Evolutionary conservation across 2,888 invertebrate species (phyloP).

Genomic region (Iselma pallidipennis): DNA sequence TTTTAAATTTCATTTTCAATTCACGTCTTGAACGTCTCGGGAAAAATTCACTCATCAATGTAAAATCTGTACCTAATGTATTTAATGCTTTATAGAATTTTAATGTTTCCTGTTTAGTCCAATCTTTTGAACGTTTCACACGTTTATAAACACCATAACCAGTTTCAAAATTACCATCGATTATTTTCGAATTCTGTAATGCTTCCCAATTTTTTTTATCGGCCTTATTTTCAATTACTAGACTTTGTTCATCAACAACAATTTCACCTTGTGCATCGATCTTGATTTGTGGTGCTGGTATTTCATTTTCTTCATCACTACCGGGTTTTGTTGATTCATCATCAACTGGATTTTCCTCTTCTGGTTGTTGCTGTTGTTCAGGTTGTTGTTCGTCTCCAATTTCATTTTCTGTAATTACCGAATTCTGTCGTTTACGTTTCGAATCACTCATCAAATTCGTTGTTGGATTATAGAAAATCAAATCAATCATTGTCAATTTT

Average conservation of each 20-base stretch:
- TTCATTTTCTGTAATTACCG: slow-evolving; percentile 9
- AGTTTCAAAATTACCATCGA: slow-evolving; percentile 63
- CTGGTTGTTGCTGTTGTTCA: background rate
- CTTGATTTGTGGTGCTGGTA: slow-evolving; percentile 82
- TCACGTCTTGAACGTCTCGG: slow-evolving; percentile 76
- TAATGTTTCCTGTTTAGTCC: slow-evolving; percentile 80
- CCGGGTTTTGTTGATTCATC: slow-evolving; percentile 21
- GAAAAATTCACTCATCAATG: slow-evolving; percentile 83
- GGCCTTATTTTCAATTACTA: slow-evolving; percentile 76
- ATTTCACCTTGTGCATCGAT: slow-evolving; percentile 84
- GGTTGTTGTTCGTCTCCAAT: slow-evolving; percentile 1
- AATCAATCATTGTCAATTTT: slow-evolving; percentile 85
- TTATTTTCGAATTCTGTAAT: slow-evolving; percentile 66
- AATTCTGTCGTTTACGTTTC: slow-evolving; percentile 21
- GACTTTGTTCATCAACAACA: slow-evolving; percentile 81
- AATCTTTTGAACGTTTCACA: slow-evolving; percentile 70
- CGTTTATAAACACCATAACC: slow-evolving; percentile 68
- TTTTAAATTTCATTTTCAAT: slow-evolving; percentile 90
- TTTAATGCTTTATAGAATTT: slow-evolving; percentile 90
- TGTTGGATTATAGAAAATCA: slow-evolving; percentile 88
- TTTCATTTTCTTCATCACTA: slow-evolving; percentile 52
- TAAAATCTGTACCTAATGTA: slow-evolving; percentile 90
- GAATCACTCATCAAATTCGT: slow-evolving; percentile 69
- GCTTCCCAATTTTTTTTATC: slow-evolving; percentile 65
- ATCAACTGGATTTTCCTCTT: slow-evolving; percentile 46